Percentiles rank a stretch among this genome's conserved stretches.
These are phyloP conservation scores for Nephrotoma guestfalica DNA, from an alignment of 2,888 invertebrate genomes.

Conservation along the genomic window DNA sequence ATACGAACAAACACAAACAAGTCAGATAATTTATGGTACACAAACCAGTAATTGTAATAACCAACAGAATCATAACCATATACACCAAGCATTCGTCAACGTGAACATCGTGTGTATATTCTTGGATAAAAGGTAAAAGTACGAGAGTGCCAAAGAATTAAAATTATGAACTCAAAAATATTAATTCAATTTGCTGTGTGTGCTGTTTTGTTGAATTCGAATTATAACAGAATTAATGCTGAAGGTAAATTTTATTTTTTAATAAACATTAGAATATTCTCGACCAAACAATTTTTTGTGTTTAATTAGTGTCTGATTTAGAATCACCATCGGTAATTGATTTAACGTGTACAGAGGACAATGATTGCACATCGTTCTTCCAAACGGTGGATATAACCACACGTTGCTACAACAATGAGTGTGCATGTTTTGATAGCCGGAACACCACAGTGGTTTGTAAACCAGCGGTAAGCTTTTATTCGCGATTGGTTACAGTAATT, in stretches of 20 bases:
- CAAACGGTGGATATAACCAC: not conserved
- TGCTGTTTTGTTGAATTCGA: not conserved
- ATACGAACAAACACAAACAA: not conserved
- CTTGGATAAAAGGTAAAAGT: no score
- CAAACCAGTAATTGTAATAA: not conserved
- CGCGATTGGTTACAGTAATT: not conserved
- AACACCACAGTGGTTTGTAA: not conserved
- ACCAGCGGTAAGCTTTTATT: not conserved
- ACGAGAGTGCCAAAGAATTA: no score
- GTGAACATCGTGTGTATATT: not conserved
- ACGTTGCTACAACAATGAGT: not conserved
- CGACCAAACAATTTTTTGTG: no score
- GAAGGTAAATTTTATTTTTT: not conserved
- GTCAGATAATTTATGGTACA: not conserved
- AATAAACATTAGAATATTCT: not conserved
- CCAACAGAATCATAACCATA: not conserved
- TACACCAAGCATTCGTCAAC: not conserved
- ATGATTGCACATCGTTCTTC: not conserved
- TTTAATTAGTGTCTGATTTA: not conserved
- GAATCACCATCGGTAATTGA: not conserved
- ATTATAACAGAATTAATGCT: not conserved
- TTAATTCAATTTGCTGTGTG: not conserved
- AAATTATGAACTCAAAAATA: not conserved
- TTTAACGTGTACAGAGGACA: not conserved
- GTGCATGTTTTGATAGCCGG: not conserved